These are phyloP conservation scores for Carposina sasakii DNA, from an alignment of 1,140 invertebrate genomes.

Conservation along the genomic window DNA sequence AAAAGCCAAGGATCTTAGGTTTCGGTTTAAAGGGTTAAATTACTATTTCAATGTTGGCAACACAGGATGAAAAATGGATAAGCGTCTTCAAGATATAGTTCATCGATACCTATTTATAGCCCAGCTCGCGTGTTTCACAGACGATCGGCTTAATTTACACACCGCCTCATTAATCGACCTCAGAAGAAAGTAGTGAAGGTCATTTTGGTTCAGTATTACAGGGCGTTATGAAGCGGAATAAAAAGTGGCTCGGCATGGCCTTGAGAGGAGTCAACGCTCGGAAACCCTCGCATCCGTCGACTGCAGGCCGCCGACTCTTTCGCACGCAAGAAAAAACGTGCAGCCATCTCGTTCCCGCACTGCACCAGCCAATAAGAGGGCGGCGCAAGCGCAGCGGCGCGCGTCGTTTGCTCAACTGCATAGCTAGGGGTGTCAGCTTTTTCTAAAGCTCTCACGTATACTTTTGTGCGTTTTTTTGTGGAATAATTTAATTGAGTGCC, in stretches of 20 bases:
- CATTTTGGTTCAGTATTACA: constrained; percentile 51
- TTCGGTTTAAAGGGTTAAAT: not conserved
- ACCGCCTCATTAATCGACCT: constrained; percentile 42
- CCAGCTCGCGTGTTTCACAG: not conserved
- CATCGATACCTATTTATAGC: not conserved
- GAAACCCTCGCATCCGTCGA: constrained; percentile 60
- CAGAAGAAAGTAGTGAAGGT: constrained; percentile 63
- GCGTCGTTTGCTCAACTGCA: constrained; percentile 59
- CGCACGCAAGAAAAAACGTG: constrained; percentile 20
- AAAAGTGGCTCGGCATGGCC: constrained; percentile 57
- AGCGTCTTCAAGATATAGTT: not conserved
- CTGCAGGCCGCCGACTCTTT: constrained; percentile 43
- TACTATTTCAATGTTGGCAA: not conserved
- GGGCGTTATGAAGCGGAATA: constrained; percentile 51
- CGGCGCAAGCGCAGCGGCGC: constrained; percentile 57
- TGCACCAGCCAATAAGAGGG: constrained; percentile 44
- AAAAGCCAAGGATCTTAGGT: too few species aligned
- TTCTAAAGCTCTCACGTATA: constrained; percentile 49
- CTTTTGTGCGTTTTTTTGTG: constrained; percentile 42
- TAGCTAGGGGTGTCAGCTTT: constrained; percentile 60
- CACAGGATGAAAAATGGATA: not conserved
- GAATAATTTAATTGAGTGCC: constrained; percentile 43
- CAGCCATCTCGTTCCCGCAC: constrained; percentile 36
- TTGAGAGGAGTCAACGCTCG: constrained; percentile 66
- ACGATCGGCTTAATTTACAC: too few species aligned